Conservation (phyloP, 1,140 invertebrate genomes). For the Sycobia sp. region DNA sequence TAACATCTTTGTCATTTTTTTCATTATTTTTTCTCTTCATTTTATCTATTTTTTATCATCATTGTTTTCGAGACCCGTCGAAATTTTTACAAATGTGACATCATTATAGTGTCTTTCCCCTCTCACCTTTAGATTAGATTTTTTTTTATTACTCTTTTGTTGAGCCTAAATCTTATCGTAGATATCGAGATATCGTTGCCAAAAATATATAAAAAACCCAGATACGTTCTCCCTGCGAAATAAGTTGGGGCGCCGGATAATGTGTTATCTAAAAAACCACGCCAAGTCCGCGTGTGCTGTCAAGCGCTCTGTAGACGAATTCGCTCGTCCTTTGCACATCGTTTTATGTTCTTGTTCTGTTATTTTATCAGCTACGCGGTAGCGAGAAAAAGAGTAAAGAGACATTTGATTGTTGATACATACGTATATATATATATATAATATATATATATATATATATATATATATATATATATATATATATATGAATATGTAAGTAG, state of each 20-base stretch:
- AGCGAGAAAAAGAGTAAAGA: slow-evolving; percentile 33
- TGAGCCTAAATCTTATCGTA: slow-evolving; percentile 58
- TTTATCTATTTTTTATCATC: slow-evolving; percentile 38
- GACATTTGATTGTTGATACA: no score
- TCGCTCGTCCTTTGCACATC: slow-evolving; percentile 13
- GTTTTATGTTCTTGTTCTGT: slow-evolving; percentile 21
- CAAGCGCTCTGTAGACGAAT: slow-evolving; percentile 29
- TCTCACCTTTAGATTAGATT: slow-evolving; percentile 40
- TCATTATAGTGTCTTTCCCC: slow-evolving; percentile 50
- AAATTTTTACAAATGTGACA: slow-evolving; percentile 56
- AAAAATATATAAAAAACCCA: slow-evolving; percentile 64
- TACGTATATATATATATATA: no score
- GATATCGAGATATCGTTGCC: slow-evolving; percentile 63
- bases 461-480: no score
- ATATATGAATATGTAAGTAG: no score
- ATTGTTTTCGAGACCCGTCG: slow-evolving; percentile 51
- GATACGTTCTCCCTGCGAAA: slow-evolving; percentile 59
- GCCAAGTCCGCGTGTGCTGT: slow-evolving; percentile 28
- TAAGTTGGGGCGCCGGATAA: slow-evolving; percentile 55
- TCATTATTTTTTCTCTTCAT: slow-evolving; percentile 38
- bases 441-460: no score
- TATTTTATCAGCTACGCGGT: slow-evolving; percentile 33
- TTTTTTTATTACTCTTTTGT: slow-evolving; percentile 47
- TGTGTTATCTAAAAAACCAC: slow-evolving; percentile 34
- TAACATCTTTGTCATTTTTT: slow-evolving; percentile 30